Percentiles rank a stretch among this genome's conserved stretches.
These are phyloP conservation scores for Acrobasis consociella DNA, from an alignment of 2,888 invertebrate species.

Conservation along the genomic window DNA sequence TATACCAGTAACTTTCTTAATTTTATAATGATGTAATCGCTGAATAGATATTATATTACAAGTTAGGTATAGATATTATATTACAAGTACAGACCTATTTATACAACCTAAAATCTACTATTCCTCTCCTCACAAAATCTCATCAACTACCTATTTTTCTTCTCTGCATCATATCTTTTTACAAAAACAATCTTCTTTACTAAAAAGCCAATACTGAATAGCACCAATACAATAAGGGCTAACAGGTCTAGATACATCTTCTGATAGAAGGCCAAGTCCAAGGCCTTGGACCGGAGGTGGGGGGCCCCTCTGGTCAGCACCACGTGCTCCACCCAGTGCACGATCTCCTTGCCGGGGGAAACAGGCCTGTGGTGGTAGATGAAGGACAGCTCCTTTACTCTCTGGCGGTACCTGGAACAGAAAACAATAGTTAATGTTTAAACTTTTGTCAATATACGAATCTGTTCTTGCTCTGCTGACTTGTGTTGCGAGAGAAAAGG, in stretches of 20 bases:
- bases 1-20: too few species aligned
- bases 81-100: too few species aligned
- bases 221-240: constrained; percentile 23
- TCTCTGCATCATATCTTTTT: neutral
- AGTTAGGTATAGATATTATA: too few species aligned
- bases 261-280: constrained; percentile 49
- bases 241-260: constrained; percentile 49
- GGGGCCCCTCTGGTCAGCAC: constrained; percentile 47
- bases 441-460: too few species aligned
- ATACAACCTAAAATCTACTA: neutral
- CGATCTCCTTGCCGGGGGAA: constrained; percentile 45
- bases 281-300: constrained; percentile 50
- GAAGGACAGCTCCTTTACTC: constrained; percentile 44
- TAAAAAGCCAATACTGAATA: constrained; percentile 4
- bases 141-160: constrained; percentile 13
- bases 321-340: constrained; percentile 55
- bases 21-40: too few species aligned
- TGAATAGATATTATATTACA: too few species aligned
- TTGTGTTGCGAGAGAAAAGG: too few species aligned
- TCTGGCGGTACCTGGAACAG: constrained; percentile 43
- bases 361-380: constrained; percentile 51
- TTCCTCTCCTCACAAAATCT: neutral
- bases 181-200: constrained; percentile 1
- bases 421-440: neutral
- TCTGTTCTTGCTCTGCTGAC: too few species aligned